Base-by-base conservation (phyloP, 2,888 invertebrate species). In the Pyrrhia umbra region DNA sequence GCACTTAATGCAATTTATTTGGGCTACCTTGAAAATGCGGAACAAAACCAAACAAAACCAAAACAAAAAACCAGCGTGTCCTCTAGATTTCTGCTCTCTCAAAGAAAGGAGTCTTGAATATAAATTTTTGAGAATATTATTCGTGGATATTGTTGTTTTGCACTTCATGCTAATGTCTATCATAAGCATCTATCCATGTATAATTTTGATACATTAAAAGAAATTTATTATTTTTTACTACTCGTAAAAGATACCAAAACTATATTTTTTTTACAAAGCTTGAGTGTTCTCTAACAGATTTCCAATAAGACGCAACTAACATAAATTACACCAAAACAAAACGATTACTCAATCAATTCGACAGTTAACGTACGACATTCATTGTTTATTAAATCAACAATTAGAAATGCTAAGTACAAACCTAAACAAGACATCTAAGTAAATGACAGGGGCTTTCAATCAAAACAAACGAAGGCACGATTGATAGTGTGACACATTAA, bases 401-500 rank as follows among this genome's bases (percentile, higher is more conserved):
- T 68, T 70, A 75, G 63, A 55, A 63, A 64, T 75, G 56, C 76
- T 70, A 69, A 72, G 47, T 58, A 39, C 46, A 6, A 72, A 25
- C 63, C 42, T 54, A 40, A 52, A 59, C 71, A 62, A 67, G 66
- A 69, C 66, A 23, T 56, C 45, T 42, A 66, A 79, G 62, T 74
- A 68, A 72, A 80, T 75, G 76, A 68, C 76, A 67, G 65, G 37
- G 59, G 54, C 75, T 69, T 43, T 79, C 68, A 75, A 78, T 78
- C 77, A 77, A 60, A 78, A 71, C 75, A 77, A 76, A 76, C 69
- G 66, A 66, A 43, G 57, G 6, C 50, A 34, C 65, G 47, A 52
- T 69, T 62, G 69, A 80, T 59, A 61, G 58, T 49, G 67, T 63
- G 77, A 72, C 75, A 77, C 68, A 77, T 75, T 68, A 77, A 69